Evolutionary conservation across 2,113 vertebrate genomes (phyloP), one percentile per base, ranked within the genome.

Genomic region (Micronycteris hirsuta): DNA sequence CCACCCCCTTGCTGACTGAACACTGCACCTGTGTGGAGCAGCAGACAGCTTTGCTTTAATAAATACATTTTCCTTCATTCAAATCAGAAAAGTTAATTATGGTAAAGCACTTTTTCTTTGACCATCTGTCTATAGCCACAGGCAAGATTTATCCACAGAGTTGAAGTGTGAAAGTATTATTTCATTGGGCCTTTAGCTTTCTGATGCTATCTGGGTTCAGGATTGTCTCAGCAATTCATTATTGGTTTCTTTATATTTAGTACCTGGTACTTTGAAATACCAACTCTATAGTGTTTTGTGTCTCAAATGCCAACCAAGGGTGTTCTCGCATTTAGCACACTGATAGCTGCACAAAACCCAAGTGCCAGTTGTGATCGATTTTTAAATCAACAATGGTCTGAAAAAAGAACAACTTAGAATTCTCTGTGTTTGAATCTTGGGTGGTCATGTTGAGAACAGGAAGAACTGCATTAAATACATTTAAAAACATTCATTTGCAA

Each of bases 191-290:
- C 68, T 94, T 96, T 92, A 65, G 96, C 94, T 95, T 97, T 96
- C 54, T 91, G 80, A 94, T 68, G 93, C 96, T 94, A 97, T 47
- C 94, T 80, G 92, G 84, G 91, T 96, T 97, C 91, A 36, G 97
- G 98, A 99, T 98, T 98, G 98, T 99, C 98, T 98, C 95, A 98
- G 98, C 98, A 98, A 65, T 86, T 86, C 2, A 80, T 70, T 94
- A 92, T 47, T 94, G 80, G 78, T 93, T 98, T 97, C 93, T 87
- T 96, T 92, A 38, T 95, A 96, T 93, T 97, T 96, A 97, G 97
- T 96, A 97, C 71, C 96, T 91, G 74, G 88, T 54, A 97, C 49
- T 93, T 92, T 88, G 74, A 47, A 89, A 89, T 86, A 89, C 83
- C 83, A 93, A 70, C n/a, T 93, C 96, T 91, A 89, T 38, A 90